A percentile compares a stretch with the other conserved stretches of the same genome.
Evolutionary conservation across 2,888 invertebrate genomes (phyloP).

Genomic region (Euproctis similis): DNA sequence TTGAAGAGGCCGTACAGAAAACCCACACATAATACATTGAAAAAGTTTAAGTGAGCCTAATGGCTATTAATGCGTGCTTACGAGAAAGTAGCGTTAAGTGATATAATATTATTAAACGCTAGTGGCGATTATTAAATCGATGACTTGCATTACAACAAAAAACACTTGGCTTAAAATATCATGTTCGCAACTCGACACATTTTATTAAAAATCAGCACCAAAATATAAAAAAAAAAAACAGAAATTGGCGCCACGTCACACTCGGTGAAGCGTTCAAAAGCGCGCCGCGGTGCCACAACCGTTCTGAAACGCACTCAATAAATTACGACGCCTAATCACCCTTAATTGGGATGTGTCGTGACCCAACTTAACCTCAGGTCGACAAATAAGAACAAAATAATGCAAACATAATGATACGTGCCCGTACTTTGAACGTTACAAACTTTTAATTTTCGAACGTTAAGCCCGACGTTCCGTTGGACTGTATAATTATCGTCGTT

Average conservation of each 20-base stretch:
- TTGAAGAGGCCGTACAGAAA: neutral
- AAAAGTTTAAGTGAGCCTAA: slow-evolving; percentile 15
- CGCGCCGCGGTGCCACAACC: slow-evolving; percentile 43
- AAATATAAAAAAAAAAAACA: slow-evolving; percentile 32
- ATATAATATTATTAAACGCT: slow-evolving; percentile 23
- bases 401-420: slow-evolving; percentile 72
- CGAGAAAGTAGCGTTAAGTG: slow-evolving; percentile 25
- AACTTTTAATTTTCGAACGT: slow-evolving; percentile 67
- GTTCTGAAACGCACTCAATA: slow-evolving; percentile 64
- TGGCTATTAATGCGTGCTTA: slow-evolving; percentile 19
- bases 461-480: slow-evolving; percentile 46
- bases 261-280: slow-evolving; percentile 36
- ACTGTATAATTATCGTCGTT: slow-evolving; percentile 68
- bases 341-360: slow-evolving; percentile 72
- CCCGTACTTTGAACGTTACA: slow-evolving; percentile 43
- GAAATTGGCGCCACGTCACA: slow-evolving; percentile 52
- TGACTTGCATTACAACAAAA: slow-evolving; percentile 22
- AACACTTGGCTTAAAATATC: slow-evolving; percentile 35
- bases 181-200: slow-evolving; percentile 57
- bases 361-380: slow-evolving; percentile 71
- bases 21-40: slow-evolving; percentile 5
- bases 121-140: slow-evolving; percentile 25
- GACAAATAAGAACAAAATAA: slow-evolving; percentile 63
- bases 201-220: no score
- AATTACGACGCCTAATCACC: slow-evolving; percentile 70